Conservation (phyloP, 2,888 invertebrate species). For the Digitonthophagus gazella region DNA sequence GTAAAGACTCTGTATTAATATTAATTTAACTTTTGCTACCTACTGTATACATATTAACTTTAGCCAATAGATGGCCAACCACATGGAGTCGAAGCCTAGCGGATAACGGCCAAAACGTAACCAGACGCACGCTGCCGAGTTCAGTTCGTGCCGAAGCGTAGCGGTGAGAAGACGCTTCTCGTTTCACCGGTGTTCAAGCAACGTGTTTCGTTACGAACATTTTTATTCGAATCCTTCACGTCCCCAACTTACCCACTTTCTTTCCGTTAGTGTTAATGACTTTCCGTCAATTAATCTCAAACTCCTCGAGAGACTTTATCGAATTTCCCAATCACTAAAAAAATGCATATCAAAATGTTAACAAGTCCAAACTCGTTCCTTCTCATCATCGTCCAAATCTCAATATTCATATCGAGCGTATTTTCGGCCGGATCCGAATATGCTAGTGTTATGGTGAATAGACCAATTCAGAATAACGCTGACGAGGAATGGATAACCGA, state of each 20-base stretch:
- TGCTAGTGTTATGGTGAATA: neutral
- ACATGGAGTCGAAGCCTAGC: neutral
- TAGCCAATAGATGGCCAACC: neutral
- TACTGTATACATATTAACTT: neutral
- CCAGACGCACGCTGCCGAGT: neutral
- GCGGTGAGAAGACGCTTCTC: neutral
- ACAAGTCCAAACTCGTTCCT: neutral
- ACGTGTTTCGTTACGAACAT: neutral
- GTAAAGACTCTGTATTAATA: too few species aligned
- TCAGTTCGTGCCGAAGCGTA: neutral
- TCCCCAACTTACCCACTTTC: neutral
- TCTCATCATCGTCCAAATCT: neutral
- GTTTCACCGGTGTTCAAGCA: neutral
- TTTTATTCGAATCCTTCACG: neutral
- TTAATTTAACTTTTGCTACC: neutral
- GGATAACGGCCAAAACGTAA: neutral
- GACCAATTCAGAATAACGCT: neutral
- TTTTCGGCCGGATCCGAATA: neutral
- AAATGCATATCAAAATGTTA: neutral
- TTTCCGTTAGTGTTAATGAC: neutral
- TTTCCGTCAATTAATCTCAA: neutral
- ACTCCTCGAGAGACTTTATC: neutral
- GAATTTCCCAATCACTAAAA: neutral
- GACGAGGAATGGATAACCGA: neutral
- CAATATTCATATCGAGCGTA: neutral